Conservation (phyloP, 2,113 vertebrate genomes). For the Malurus cyaneus region DNA sequence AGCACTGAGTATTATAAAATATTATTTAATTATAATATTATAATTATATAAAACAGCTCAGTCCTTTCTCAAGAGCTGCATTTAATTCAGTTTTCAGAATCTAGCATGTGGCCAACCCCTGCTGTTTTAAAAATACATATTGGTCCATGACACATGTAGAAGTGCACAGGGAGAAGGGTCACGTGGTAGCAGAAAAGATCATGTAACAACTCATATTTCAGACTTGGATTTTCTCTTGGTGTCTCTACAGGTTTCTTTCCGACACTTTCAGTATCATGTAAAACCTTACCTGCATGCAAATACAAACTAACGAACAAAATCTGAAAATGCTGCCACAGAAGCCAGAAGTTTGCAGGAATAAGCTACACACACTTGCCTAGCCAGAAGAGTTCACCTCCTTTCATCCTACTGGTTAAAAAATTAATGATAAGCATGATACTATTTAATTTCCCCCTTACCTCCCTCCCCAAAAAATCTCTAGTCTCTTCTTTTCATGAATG, state of each 20-base stretch:
- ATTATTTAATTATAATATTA: too few relatives aligned
- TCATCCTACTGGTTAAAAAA: background rate
- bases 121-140: background rate
- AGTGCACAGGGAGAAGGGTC: background rate
- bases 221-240: background rate
- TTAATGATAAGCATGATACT: background rate
- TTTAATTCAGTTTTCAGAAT: background rate
- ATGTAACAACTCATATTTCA: background rate
- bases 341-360: background rate
- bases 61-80: background rate
- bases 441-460: background rate
- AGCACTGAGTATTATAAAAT: background rate
- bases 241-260: background rate
- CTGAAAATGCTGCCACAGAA: background rate
- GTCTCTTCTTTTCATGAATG: background rate
- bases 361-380: background rate
- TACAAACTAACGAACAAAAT: background rate
- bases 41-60: background rate
- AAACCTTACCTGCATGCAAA: background rate
- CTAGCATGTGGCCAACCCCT: background rate
- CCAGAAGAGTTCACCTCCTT: background rate
- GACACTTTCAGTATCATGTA: background rate
- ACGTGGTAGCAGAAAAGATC: rapidly evolving
- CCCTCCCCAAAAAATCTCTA: background rate
- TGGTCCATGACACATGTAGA: background rate